Percentiles rank a stretch among this genome's conserved stretches.
These are phyloP conservation scores for Nymphalis urticae DNA, from an alignment of 2,888 invertebrate genomes.

Conservation along the genomic window DNA sequence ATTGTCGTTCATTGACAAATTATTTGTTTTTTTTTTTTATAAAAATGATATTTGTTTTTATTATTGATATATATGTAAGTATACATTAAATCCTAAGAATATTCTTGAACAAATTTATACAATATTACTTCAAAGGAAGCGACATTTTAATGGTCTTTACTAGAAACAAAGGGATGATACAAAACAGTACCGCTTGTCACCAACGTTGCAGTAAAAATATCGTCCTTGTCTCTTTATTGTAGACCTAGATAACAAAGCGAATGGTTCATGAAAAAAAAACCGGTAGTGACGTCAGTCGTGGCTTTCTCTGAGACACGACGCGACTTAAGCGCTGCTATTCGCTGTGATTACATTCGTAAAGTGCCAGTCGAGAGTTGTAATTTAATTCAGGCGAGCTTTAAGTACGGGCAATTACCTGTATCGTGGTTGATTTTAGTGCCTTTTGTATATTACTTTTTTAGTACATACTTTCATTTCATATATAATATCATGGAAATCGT, in stretches of 20 bases:
- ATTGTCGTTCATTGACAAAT: too few relatives aligned
- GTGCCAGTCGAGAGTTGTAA: conserved; percentile 23
- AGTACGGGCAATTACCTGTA: conserved; percentile 7
- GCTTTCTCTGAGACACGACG: conserved; percentile 1
- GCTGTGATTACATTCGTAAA: conserved; percentile 22
- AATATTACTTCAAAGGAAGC: not conserved
- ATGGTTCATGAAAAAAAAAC: conserved; percentile 10
- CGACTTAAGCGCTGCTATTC: conserved; percentile 22
- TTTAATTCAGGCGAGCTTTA: conserved; percentile 24
- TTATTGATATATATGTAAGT: not conserved
- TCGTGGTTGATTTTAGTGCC: conserved; percentile 1
- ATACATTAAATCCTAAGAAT: not conserved
- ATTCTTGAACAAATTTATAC: not conserved
- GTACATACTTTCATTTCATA: too few relatives aligned
- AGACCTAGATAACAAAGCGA: conserved; percentile 8
- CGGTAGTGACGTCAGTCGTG: conserved; percentile 8
- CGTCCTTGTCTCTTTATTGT: conserved; percentile 1
- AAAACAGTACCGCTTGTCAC: conserved; percentile 1
- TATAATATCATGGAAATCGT: too few relatives aligned
- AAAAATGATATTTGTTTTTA: too few relatives aligned
- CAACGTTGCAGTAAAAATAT: conserved; percentile 18
- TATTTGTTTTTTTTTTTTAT: too few relatives aligned
- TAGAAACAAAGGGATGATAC: conserved; percentile 1
- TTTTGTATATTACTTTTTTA: not conserved
- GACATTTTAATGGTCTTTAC: not conserved